Percentiles rank a stretch among this genome's conserved stretches.
These are phyloP conservation scores for Brachylomia viminalis DNA, from an alignment of 2,888 invertebrate species.

Conservation along the genomic window DNA sequence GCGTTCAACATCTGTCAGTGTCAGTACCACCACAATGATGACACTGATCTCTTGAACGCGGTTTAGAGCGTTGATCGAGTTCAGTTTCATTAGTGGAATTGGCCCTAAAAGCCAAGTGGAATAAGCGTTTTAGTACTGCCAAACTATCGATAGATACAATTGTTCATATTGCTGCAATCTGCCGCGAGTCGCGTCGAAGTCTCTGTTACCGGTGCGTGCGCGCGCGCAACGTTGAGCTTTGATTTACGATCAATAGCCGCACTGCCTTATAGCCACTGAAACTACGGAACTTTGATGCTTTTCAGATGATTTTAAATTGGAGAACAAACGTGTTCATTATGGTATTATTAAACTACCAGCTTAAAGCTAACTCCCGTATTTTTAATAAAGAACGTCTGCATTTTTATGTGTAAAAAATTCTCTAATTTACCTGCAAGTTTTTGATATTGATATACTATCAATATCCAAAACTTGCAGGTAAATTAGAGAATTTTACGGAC, in stretches of 20 bases:
- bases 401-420: background rate
- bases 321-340: background rate
- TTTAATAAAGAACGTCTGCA: background rate
- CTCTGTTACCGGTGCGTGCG: slow-evolving; percentile 65
- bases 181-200: slow-evolving; percentile 55
- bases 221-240: slow-evolving; percentile 64
- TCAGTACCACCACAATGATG: no score
- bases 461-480: no score
- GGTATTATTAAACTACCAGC: background rate
- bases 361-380: background rate
- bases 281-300: slow-evolving; percentile 33
- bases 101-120: background rate
- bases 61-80: background rate
- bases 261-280: slow-evolving; percentile 55
- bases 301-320: background rate
- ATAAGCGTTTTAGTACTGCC: background rate
- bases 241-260: slow-evolving; percentile 68
- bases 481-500: no score
- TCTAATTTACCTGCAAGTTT: background rate
- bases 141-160: slow-evolving; percentile 44
- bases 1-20: background rate
- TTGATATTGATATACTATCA: background rate
- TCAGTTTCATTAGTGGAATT: background rate
- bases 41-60: background rate
- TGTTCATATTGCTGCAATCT: slow-evolving; percentile 51